Evolutionary conservation across 2,888 invertebrate genomes (phyloP).

Genomic region (Byasa hedistus): DNA sequence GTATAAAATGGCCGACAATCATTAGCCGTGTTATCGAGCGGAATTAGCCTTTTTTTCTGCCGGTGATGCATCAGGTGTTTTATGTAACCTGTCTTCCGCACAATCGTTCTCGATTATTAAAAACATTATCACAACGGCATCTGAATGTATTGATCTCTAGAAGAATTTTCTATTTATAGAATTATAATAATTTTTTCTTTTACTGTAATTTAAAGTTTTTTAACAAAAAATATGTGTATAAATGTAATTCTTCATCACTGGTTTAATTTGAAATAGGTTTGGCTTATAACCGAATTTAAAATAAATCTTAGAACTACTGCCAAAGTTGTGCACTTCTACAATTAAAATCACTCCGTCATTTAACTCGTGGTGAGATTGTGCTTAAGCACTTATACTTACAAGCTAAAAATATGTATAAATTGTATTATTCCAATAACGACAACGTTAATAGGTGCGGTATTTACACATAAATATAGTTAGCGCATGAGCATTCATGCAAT

Average conservation of each 20-base stretch:
- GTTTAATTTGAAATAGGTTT: too few species aligned
- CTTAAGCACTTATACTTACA: too few species aligned
- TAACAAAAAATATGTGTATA: too few species aligned
- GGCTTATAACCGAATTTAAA: too few species aligned
- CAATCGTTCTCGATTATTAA: constrained; percentile 16
- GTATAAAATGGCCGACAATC: constrained; percentile 47
- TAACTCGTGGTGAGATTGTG: too few species aligned
- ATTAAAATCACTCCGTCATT: too few species aligned
- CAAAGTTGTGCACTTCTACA: too few species aligned
- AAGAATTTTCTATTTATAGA: not conserved
- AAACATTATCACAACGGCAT: constrained; percentile 8
- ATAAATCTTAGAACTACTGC: too few species aligned
- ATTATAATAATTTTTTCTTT: too few species aligned
- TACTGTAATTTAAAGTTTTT: too few species aligned
- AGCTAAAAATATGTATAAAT: not conserved
- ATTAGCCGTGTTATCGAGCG: constrained; percentile 52
- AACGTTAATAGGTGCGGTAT: not conserved
- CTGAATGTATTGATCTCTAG: constrained; percentile 2
- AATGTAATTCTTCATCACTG: too few species aligned
- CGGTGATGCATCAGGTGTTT: constrained; percentile 38
- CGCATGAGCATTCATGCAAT: constrained; percentile 30
- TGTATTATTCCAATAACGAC: not conserved
- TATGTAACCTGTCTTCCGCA: constrained; percentile 35
- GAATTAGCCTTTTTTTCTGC: constrained; percentile 52
- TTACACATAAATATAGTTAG: constrained; percentile 38